phyloP scores from a whole-genome alignment of 1,140 invertebrate species.

The Bemisia tabaci region DNA sequence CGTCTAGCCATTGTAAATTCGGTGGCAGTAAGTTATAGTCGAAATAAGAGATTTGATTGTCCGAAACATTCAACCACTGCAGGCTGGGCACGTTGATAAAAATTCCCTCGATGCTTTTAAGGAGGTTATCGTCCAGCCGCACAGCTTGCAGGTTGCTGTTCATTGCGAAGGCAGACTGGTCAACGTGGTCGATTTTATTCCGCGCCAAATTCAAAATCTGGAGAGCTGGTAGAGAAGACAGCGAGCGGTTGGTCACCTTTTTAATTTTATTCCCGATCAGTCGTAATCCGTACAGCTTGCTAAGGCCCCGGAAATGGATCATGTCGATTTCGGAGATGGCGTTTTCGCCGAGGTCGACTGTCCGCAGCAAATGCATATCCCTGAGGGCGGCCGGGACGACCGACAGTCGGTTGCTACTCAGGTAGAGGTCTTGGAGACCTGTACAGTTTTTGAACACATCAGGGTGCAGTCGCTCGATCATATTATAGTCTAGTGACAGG shows the following conservation, averaged over 20 bases:
- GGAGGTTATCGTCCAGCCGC: slow-evolving; percentile 67
- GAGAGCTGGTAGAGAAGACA: slow-evolving; percentile 62
- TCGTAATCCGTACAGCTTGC: slow-evolving; percentile 62
- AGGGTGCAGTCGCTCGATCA: slow-evolving; percentile 54
- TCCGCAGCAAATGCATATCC: slow-evolving; percentile 57
- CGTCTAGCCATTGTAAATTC: slow-evolving; percentile 73
- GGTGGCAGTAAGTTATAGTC: slow-evolving; percentile 73
- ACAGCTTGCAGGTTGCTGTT: slow-evolving; percentile 70
- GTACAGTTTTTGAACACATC: slow-evolving; percentile 71
- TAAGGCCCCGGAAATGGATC: slow-evolving; percentile 65
- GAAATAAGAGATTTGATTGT: slow-evolving; percentile 79
- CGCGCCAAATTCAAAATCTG: slow-evolving; percentile 79
- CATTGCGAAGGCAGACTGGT: slow-evolving; percentile 65
- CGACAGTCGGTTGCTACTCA: slow-evolving; percentile 63
- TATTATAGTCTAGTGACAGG: slow-evolving; percentile 66
- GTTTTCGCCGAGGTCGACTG: slow-evolving; percentile 69
- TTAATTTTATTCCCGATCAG: slow-evolving; percentile 78
- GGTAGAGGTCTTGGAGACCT: slow-evolving; percentile 60
- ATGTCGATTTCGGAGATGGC: slow-evolving; percentile 57
- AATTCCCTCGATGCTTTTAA: slow-evolving; percentile 69
- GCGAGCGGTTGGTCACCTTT: slow-evolving; percentile 66
- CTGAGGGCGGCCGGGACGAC: slow-evolving; percentile 57
- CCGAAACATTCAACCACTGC: slow-evolving; percentile 80
- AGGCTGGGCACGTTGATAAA: slow-evolving; percentile 70
- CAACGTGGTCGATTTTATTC: slow-evolving; percentile 65